Conservation (phyloP, 2,113 vertebrate genomes). For the Dicaeum eximium region DNA sequence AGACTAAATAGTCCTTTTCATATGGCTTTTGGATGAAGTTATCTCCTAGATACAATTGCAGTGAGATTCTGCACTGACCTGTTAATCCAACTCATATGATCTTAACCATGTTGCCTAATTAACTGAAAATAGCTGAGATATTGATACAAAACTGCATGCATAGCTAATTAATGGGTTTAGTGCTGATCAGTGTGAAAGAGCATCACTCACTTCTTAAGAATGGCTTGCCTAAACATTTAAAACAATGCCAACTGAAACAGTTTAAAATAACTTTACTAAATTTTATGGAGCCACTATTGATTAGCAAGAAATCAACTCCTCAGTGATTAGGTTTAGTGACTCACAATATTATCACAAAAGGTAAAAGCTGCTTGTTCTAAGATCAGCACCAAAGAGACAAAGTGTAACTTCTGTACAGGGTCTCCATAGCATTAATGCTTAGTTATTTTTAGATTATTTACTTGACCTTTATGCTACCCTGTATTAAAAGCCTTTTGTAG, state of each 20-base stretch:
- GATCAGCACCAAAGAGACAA: neutral
- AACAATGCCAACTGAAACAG: neutral
- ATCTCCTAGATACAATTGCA: neutral
- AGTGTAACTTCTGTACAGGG: neutral
- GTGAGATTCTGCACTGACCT: neutral
- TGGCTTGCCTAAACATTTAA: neutral
- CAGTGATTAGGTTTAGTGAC: neutral
- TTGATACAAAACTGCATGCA: neutral
- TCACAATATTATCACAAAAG: neutral
- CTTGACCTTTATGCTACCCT: neutral
- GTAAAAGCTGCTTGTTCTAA: neutral
- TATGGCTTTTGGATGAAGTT: neutral
- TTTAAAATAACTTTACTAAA: neutral
- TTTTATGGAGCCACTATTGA: neutral
- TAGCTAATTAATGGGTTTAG: neutral
- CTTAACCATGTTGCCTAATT: neutral
- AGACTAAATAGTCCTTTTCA: neutral
- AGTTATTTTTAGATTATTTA: neutral
- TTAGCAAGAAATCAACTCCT: neutral
- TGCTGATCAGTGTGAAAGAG: neutral
- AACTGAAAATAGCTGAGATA: conserved; percentile 22
- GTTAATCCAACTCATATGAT: neutral
- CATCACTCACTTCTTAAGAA: neutral
- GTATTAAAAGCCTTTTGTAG: neutral
- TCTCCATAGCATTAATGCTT: neutral